Conservation (phyloP, 2,797 vertebrate species). For the Aselliscus stoliczkanus region DNA sequence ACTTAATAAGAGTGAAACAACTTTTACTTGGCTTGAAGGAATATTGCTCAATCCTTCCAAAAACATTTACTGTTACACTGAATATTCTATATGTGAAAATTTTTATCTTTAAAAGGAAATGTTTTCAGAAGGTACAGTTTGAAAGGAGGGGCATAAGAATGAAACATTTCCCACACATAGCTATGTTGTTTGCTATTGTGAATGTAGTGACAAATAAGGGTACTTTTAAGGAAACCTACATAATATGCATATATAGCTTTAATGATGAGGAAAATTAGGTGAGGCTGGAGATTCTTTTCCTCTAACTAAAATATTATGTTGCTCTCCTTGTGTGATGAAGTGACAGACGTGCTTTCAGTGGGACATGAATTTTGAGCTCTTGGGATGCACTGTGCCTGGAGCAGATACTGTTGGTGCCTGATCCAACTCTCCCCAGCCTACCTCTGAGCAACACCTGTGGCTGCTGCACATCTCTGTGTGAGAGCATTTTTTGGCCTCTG, state of each 20-base stretch:
- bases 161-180: not conserved
- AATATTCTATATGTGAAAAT: not conserved
- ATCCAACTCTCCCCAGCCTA: not conserved
- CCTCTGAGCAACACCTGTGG: not conserved
- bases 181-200: not conserved
- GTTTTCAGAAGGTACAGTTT: not conserved
- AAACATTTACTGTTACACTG: not conserved
- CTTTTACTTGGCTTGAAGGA: not conserved
- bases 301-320: not conserved
- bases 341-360: not conserved
- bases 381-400: not conserved
- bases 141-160: not conserved
- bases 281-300: not conserved
- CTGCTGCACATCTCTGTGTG: too few species aligned
- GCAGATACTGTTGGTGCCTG: not conserved
- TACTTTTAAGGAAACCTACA: not conserved
- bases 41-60: not conserved
- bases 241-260: not conserved
- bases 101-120: not conserved
- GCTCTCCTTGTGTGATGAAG: not conserved
- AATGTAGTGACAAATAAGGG: not conserved
- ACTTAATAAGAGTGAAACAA: too few species aligned
- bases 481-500: not conserved
- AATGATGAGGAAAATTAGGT: not conserved
- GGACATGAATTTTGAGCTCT: not conserved